phyloP scores from a whole-genome alignment of 2,888 invertebrate species.

The Bimastos eiseni region DNA sequence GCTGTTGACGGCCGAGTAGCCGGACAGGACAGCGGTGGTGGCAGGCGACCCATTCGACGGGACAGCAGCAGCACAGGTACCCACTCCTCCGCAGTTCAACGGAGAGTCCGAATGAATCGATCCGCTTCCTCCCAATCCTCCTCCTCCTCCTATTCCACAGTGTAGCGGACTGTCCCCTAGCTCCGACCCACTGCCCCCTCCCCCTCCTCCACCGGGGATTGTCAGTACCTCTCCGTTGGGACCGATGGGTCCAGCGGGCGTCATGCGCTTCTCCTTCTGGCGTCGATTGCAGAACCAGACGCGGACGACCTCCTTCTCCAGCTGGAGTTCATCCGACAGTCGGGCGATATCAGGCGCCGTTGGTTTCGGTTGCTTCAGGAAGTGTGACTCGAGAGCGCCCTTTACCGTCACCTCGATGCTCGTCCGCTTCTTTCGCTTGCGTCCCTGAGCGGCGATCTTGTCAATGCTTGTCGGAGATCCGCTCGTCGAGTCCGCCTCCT shows the following conservation, averaged over 20 bases:
- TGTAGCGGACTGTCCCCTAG: too few relatives aligned
- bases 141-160: not conserved
- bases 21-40: not conserved
- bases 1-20: not conserved
- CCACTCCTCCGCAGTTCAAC: not conserved
- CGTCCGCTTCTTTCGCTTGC: conserved; percentile 98
- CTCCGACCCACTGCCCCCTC: too few relatives aligned
- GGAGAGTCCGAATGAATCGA: conserved; percentile 1
- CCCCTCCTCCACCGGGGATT: not conserved
- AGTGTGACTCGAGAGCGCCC: conserved; percentile 90
- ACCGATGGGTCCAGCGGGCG: conserved; percentile 66
- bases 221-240: conserved; percentile 15
- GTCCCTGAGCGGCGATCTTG: conserved; percentile 97
- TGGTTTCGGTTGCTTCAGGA: conserved; percentile 98
- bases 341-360: conserved; percentile 96
- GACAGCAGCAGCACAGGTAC: not conserved
- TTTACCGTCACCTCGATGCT: conserved; percentile 98
- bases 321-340: conserved; percentile 90
- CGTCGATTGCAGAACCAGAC: conserved; percentile 68
- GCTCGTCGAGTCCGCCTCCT: conserved; percentile 97
- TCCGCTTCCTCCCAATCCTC: not conserved
- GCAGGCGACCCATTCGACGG: not conserved
- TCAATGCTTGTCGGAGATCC: conserved; percentile 97
- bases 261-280: conserved; percentile 97
- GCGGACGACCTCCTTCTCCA: conserved; percentile 88